Conservation (phyloP, 2,888 invertebrate species). For the Agonopterix subpropinquella region DNA sequence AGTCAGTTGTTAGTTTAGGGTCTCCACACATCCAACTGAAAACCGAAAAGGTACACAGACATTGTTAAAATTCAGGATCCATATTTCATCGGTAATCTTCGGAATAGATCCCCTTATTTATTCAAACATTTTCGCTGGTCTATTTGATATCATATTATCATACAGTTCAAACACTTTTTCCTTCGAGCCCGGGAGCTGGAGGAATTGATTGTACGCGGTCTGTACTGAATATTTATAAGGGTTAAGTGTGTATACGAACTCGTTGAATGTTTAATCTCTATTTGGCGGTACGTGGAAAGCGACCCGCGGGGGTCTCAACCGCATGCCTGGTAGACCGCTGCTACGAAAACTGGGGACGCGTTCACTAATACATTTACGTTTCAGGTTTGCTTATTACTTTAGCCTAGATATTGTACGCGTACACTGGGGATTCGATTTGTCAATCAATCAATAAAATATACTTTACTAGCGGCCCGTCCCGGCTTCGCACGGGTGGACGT, state of each 20-base stretch:
- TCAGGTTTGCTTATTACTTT: no score
- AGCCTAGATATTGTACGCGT: no score
- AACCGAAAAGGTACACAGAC: constrained; percentile 6
- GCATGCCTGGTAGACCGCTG: not conserved
- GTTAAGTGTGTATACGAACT: constrained; percentile 72
- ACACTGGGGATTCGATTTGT: no score
- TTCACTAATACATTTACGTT: no score
- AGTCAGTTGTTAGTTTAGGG: constrained; percentile 6
- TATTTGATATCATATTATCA: constrained; percentile 62
- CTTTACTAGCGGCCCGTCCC: no score
- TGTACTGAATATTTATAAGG: constrained; percentile 70
- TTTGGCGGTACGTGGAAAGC: constrained; percentile 42
- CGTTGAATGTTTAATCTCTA: constrained; percentile 73
- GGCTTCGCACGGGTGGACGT: no score
- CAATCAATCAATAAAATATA: no score
- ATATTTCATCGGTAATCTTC: constrained; percentile 11
- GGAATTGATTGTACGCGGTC: constrained; percentile 71
- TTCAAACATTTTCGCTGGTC: constrained; percentile 44
- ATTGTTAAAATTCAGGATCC: constrained; percentile 15
- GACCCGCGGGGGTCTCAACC: constrained; percentile 15
- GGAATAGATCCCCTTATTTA: constrained; percentile 39
- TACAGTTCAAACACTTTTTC: constrained; percentile 64
- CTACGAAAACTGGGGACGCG: no score
- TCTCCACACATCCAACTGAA: not conserved
- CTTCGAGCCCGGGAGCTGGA: constrained; percentile 41